Evolutionary conservation across 2,888 invertebrate species (phyloP), one percentile per base, ranked within the genome.

Genomic region (Epinotia ramella): DNA sequence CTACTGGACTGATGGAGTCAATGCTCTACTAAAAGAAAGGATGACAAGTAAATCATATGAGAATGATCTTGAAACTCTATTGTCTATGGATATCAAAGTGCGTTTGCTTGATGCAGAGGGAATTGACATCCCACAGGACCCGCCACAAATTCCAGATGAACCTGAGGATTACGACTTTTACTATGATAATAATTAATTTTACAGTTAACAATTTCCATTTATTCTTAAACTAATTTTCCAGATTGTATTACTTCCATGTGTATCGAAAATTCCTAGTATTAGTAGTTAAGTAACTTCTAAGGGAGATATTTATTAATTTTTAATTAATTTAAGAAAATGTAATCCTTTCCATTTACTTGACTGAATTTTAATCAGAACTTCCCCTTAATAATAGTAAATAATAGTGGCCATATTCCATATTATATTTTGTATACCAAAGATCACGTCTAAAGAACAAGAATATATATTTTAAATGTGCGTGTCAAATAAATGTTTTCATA

Each of bases 51-150:
- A 97, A 86, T 97, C 97, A 83, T 97, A 97, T 80, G 97, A 97
- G 80, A 97, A 97, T 88, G 99, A 99, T 91, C 95, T 99, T 82
- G 98, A 99, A 85, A 98, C 97, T 53, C 94, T 99, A 76, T 93
- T 99, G 13, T 98, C 98, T 12, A 99, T 99, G 98, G 99, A 99
- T 88, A 98, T 99, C 73, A 99, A 99, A 91, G 95, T 99, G 64
- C 95, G 99, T 77, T 93, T 99, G 73, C 94, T 99, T 77, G 99
- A 99, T 91, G 98, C 98, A 0, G 99, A 99, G 91, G 99, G 99
- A 7, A 97, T 99, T 73, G 97, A 97, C 80, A 98, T 99, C 84
- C 99, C 99, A 0, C 97, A 98, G 85, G 97, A 98, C 86, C 98
- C 99, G 16, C 99, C 99, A 3, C 96, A 96, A 62, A 97, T 99